Conservation (phyloP, 2,888 invertebrate species). For the Diarsia dahlii region DNA sequence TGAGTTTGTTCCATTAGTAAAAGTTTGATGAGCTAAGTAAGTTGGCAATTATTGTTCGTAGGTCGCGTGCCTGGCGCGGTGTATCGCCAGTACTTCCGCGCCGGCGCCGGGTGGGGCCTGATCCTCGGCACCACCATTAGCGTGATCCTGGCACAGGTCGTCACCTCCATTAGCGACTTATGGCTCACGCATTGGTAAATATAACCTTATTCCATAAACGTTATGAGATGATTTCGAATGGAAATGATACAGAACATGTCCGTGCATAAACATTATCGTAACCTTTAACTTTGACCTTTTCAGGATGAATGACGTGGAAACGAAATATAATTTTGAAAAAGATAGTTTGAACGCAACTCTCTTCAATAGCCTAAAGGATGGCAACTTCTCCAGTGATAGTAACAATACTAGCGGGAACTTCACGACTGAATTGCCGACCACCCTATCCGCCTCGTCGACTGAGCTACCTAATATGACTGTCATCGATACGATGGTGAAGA, state of each 20-base stretch:
- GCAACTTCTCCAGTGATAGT: slow-evolving; percentile 33
- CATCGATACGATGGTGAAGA: slow-evolving; percentile 78
- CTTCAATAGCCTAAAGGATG: slow-evolving; percentile 22
- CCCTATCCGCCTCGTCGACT: slow-evolving; percentile 25
- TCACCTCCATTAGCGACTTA: slow-evolving; percentile 93
- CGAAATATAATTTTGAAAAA: slow-evolving; percentile 49
- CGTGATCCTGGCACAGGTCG: slow-evolving; percentile 92
- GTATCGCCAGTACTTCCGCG: slow-evolving; percentile 93
- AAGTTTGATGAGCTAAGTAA: neutral
- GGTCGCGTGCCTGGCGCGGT: slow-evolving; percentile 91
- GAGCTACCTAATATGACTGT: slow-evolving; percentile 72
- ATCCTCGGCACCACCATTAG: slow-evolving; percentile 89
- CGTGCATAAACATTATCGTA: neutral
- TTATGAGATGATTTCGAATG: neutral
- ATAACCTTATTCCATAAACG: neutral
- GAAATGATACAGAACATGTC: neutral
- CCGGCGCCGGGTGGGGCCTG: slow-evolving; percentile 91
- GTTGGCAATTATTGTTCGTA: slow-evolving; percentile 53
- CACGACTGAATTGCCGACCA: slow-evolving; percentile 56
- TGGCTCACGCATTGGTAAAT: slow-evolving; percentile 94
- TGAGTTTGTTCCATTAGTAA: neutral
- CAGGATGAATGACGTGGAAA: slow-evolving; percentile 87
- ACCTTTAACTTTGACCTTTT: slow-evolving; percentile 53
- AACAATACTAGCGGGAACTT: slow-evolving; percentile 54
- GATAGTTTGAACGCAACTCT: slow-evolving; percentile 26